Base-by-base conservation (phyloP, 2,797 vertebrate genomes). In the Chaunax sp. region DNA sequence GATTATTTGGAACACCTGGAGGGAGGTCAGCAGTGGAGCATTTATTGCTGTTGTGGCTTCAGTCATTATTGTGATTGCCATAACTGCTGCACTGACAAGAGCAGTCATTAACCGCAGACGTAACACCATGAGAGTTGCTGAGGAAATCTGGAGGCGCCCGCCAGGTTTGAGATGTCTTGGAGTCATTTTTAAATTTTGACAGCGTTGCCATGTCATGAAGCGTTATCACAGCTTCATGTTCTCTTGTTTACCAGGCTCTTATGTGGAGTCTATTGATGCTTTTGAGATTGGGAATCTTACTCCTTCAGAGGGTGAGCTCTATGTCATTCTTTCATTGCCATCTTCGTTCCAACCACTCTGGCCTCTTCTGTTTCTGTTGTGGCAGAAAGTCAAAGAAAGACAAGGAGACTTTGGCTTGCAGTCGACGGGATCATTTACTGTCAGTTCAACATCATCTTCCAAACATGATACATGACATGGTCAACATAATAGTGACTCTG, bases 161-260 rank as follows among this genome's bases (percentile, higher is more conserved):
- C 23, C 66, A 60, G 87, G 88, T 88, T 58, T 56, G 82, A 50
- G 30, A 9, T 23, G 9, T 47, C 38, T 18, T 12, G 2, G 28
- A 14, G 13, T 11, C 20, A 4, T 66, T 64, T 62, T 30, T 12
- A 1, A 45, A 37, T 18, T 16, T 35, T 54, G 20, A 8, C 12
- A 33, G 8, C 4, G 45, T 12, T 33, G 14, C 5, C 16, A 3
- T 50, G 20, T 15, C 8, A 8, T 33, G 0, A n/a, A 2, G 2
- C 22, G 6, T 73, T 2, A 5, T 28, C 1, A 30, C 6, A 19
- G 30, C 3, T 28, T 3, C 3, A 15, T 33, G 7, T 64, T 65
- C 38, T 54, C 2, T 55, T 66, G 5, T 69, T 11, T 2, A 44
- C 30, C 59, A 84, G 82, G 4, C 16, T 2, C 14, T 53, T 0